Percentiles rank a stretch among this genome's conserved stretches.
phyloP scores from a whole-genome alignment of 2,888 invertebrate genomes.

The Colostygia pectinataria region DNA sequence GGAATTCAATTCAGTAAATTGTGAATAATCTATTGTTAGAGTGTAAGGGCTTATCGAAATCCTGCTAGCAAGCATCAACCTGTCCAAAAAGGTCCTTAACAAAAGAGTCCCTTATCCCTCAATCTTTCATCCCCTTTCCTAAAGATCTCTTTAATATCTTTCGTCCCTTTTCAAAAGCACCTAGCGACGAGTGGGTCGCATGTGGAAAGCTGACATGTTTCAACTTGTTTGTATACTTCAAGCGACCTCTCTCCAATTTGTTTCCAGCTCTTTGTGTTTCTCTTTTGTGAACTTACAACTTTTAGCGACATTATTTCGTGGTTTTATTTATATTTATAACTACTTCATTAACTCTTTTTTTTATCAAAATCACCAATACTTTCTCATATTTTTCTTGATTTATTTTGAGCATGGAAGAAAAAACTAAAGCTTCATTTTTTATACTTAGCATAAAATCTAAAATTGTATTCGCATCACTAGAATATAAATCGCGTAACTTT shows the following conservation, averaged over 20 bases:
- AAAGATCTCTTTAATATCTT: conserved; percentile 40
- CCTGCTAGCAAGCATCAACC: conserved; percentile 41
- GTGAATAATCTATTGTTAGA: conserved; percentile 31
- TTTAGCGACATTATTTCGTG: background rate
- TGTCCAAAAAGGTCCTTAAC: conserved; percentile 39
- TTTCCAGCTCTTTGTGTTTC: conserved; percentile 17
- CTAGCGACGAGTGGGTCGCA: conserved; percentile 34
- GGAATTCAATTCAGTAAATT: conserved; percentile 24
- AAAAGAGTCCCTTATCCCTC: conserved; percentile 39
- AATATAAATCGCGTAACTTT: conserved; percentile 11
- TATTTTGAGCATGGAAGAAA: too few species aligned
- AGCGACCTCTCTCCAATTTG: conserved; percentile 38
- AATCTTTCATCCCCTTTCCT: conserved; percentile 32
- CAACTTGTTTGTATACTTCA: conserved; percentile 27
- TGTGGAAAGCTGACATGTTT: conserved; percentile 31
- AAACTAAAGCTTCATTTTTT: background rate
- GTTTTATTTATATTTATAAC: background rate
- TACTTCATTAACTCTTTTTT: too few species aligned
- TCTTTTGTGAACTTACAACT: conserved; percentile 4
- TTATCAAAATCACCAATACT: too few species aligned
- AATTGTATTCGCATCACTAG: conserved; percentile 10
- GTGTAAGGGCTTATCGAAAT: conserved; percentile 26
- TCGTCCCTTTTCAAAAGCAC: conserved; percentile 39
- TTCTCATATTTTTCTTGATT: too few species aligned
- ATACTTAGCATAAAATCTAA: background rate